Evolutionary conservation across 2,113 vertebrate species (phyloP).

Genomic region (Poecile atricapillus): DNA sequence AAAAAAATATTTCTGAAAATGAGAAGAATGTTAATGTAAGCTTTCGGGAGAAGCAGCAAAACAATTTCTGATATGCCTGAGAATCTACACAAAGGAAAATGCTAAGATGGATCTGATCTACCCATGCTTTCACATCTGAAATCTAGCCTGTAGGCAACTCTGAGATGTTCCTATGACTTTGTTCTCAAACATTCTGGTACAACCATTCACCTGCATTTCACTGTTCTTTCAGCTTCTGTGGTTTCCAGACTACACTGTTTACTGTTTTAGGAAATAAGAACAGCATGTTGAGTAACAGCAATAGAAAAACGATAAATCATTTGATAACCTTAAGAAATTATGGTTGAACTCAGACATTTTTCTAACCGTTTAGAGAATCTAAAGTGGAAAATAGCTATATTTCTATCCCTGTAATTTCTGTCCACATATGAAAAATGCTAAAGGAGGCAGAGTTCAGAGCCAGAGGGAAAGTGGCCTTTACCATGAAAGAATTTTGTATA

Average conservation of each 20-base stretch:
- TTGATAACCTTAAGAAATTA: background rate
- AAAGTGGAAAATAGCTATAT: background rate
- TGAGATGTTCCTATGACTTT: background rate
- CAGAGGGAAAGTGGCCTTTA: conserved; percentile 7
- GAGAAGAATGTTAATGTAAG: background rate
- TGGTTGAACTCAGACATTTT: conserved; percentile 11
- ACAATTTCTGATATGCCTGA: background rate
- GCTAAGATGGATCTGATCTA: background rate
- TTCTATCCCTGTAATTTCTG: background rate
- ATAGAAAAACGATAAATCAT: conserved; percentile 2
- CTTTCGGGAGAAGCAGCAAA: background rate
- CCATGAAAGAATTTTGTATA: conserved; percentile 13
- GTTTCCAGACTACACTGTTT: background rate
- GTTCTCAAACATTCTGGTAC: background rate
- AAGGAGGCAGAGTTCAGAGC: background rate
- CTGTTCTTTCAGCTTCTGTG: background rate
- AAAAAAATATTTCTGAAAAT: background rate
- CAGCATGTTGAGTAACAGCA: background rate
- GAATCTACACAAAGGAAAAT: background rate
- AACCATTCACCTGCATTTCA: background rate
- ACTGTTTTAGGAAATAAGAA: background rate
- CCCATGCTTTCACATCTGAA: background rate
- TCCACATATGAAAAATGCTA: background rate
- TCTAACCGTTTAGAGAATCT: background rate
- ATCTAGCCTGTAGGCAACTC: background rate